Percentiles rank a stretch among this genome's conserved stretches.
Conservation (phyloP, 1,140 invertebrate species). For the Cydia amplana region DNA sequence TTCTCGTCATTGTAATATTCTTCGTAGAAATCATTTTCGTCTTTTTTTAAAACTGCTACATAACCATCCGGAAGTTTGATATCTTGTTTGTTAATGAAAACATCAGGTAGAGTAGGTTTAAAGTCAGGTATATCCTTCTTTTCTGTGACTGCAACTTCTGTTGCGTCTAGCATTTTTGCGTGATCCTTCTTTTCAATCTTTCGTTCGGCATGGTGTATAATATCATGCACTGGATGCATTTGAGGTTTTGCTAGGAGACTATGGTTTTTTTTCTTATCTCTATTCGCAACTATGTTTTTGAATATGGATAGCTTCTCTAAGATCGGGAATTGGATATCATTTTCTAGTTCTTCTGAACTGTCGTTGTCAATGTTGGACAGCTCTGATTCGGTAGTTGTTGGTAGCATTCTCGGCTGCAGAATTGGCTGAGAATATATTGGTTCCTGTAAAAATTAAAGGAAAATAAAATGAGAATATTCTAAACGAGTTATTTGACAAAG, state of each 20-base stretch:
- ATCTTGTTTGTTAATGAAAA: constrained; percentile 43
- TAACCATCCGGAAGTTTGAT: constrained; percentile 52
- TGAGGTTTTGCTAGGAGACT: constrained; percentile 60
- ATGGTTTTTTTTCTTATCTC: constrained; percentile 53
- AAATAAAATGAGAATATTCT: neutral
- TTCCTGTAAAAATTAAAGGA: constrained; percentile 50
- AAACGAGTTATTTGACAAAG: neutral
- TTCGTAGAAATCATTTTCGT: constrained; percentile 53
- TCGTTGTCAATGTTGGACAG: neutral
- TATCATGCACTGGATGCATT: constrained; percentile 65
- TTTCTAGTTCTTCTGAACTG: constrained; percentile 45
- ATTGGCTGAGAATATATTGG: constrained; percentile 50
- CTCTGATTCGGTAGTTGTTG: constrained; percentile 38
- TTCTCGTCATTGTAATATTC: constrained; percentile 71
- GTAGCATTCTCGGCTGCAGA: constrained; percentile 36
- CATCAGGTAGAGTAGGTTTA: constrained; percentile 58
- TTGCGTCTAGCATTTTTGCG: constrained; percentile 42
- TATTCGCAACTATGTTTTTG: constrained; percentile 59
- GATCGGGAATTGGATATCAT: constrained; percentile 53
- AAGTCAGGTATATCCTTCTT: constrained; percentile 52
- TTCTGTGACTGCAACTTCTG: constrained; percentile 11
- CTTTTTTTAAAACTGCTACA: constrained; percentile 45
- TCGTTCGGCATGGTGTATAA: constrained; percentile 55
- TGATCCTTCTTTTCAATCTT: constrained; percentile 73
- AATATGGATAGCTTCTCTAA: constrained; percentile 66